Evolutionary conservation across 2,797 vertebrate species (phyloP), one percentile per base, ranked within the genome.

Genomic region (Crocodylus rhombifer): DNA sequence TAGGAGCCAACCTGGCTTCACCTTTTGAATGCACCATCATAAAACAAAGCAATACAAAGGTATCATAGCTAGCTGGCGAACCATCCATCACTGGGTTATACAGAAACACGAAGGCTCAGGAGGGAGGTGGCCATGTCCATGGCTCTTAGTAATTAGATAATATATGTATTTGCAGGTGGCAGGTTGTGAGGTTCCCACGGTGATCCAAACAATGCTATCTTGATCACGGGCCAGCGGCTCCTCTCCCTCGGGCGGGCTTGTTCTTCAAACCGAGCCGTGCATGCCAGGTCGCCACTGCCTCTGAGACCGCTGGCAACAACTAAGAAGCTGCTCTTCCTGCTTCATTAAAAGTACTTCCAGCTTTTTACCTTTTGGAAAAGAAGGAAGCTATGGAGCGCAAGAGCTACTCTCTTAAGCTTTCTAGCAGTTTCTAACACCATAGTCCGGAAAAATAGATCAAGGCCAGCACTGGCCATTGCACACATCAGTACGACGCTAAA

Each of bases 91-190:
- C 42, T 51, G 42, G 74, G 87, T 94, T 95, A 92, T 89, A 93
- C 82, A 91, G 82, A 83, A 93, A 77, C 60, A 3, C 76, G 71
- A 82, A 85, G 5, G 71, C 30, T 4, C 65, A 86, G 89, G 80
- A 94, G 94, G 95, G 92, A 94, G 91, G 77, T 93, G 92, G 95
- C 77, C 77, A 85, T 23, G 95, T 94, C 94, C 89, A 95, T 96
- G 86, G 94, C 60, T 90, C 82, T 71, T 94, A 89, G 91, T 81
- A 23, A 86, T 89, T 91, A 28, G 65, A 88, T 88, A 95, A 88
- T 74, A 42, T 16, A 61, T 33, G 60, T 86, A 90, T 94, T 93
- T 89, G 89, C 71, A 84, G 42, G 42, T 63, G 85, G 84, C 51
- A 86, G 83, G 69, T 83, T 91, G 81, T 79, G 91, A 67, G 15